Conservation (phyloP, 2,113 vertebrate genomes). For the Solea senegalensis region DNA sequence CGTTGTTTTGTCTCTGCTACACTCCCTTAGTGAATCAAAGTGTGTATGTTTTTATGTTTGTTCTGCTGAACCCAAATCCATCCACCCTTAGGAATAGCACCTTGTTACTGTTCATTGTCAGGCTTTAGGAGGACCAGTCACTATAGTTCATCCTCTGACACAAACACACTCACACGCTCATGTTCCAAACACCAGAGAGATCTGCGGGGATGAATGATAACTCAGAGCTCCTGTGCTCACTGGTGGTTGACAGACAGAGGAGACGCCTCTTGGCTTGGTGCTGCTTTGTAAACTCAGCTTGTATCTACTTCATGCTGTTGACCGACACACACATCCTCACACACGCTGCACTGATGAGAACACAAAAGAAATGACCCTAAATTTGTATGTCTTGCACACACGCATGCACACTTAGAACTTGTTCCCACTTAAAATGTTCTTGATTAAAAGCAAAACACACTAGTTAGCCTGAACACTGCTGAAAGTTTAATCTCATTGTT, state of each 20-base stretch:
- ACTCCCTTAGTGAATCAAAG: not conserved
- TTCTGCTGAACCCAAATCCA: not conserved
- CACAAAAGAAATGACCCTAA: not conserved
- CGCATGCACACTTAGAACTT: no score
- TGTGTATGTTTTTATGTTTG: conserved; percentile 10
- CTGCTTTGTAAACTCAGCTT: conserved; percentile 50
- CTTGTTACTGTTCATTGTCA: conserved; percentile 21
- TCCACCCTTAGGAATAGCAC: conserved; percentile 16
- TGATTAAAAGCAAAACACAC: no score
- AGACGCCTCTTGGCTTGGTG: conserved; percentile 34
- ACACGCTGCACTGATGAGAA: not conserved
- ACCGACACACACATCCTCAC: conserved; percentile 22
- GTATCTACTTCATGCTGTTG: conserved; percentile 46
- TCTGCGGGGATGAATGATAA: conserved; percentile 30
- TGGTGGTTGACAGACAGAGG: conserved; percentile 42
- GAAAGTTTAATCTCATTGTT: no score
- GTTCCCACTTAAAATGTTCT: no score
- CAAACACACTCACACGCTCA: conserved; percentile 13
- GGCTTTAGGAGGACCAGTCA: conserved; percentile 24
- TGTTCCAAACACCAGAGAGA: conserved; percentile 24
- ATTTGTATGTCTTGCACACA: no score
- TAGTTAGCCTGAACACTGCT: no score
- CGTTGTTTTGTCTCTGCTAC: not conserved
- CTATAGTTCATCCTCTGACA: not conserved
- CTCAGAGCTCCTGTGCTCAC: conserved; percentile 10